Evolutionary conservation across 2,113 vertebrate genomes (phyloP), one percentile per base, ranked within the genome.

Genomic region (Zootoca vivipara): DNA sequence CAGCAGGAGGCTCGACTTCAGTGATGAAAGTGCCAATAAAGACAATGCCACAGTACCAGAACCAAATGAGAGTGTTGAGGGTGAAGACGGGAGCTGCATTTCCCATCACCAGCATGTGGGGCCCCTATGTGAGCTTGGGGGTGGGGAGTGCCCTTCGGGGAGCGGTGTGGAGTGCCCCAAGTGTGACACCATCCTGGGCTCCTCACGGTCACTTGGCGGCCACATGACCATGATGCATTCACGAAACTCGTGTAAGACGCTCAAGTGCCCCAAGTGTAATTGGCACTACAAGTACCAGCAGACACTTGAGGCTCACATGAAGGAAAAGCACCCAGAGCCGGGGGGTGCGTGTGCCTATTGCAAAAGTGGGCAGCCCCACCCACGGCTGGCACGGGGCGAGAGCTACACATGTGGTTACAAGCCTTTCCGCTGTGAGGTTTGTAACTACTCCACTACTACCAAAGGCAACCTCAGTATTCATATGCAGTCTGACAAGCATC

Each of bases 141-240:
- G 97, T 73, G 98, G 98, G 90, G 99, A 99, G 94, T 99, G 99
- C 96, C 97, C 98, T 90, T 98, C 99, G 95, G 98, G 98, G 93
- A 99, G 98, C 16, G 98, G 98, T 1, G 98, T 99, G 89, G 99
- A 99, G 96, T 99, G 99, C 97, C 99, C 99, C 78, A 99, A 99
- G 93, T 99, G 99, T 18, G 99, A 99, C 96, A 99, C 98, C 1
- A 96, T 99, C 93, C 95, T 99, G 95, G 99, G 99, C 94, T 99
- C 99, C 83, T 99, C 99, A 0, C 98, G 98, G 84, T 99, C 98
- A 1, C 97, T 99, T 94, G 99, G 99, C 22, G 99, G 99, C 95
- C 99, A 99, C 97, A 99, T 99, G 99, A 99, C 99, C 95, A 99
- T 99, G 99, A 99, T 99, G 99, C 99, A 99, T 97, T 99, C 99